Evolutionary conservation across 1,140 invertebrate genomes (phyloP).

Genomic region (Pseudomyrmex pallidus): DNA sequence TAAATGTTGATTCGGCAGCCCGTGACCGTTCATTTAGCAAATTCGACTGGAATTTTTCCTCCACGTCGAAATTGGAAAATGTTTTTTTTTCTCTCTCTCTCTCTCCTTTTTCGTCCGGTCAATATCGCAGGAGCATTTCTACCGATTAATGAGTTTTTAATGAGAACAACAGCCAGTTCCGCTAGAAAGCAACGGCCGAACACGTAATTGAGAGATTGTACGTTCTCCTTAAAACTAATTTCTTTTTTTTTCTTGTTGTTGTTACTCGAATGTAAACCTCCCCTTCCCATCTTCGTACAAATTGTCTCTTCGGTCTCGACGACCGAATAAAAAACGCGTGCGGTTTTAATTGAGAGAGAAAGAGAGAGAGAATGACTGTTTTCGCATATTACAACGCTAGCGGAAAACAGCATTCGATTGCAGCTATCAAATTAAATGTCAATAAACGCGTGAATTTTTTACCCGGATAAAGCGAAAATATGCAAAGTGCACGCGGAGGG

Average conservation of each 20-base stretch:
- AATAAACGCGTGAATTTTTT: neutral
- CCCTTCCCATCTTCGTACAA: neutral
- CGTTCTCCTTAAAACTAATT: neutral
- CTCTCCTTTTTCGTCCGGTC: conserved; percentile 17
- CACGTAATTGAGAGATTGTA: too few relatives aligned
- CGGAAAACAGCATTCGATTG: neutral
- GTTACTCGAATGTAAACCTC: neutral
- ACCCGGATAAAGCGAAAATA: neutral
- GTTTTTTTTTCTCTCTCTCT: conserved; percentile 1
- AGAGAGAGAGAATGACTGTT: too few relatives aligned
- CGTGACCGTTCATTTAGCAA: conserved; percentile 60
- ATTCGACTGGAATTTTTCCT: conserved; percentile 59
- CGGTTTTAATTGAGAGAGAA: too few relatives aligned
- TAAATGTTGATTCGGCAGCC: conserved; percentile 58
- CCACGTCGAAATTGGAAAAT: conserved; percentile 50
- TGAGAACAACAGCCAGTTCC: neutral
- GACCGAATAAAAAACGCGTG: too few relatives aligned
- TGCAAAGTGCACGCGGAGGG: neutral
- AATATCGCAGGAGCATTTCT: conserved; percentile 21
- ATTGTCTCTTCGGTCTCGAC: neutral
- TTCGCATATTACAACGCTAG: too few relatives aligned
- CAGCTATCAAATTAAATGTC: neutral
- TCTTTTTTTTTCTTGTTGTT: neutral
- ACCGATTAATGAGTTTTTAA: conserved; percentile 15
- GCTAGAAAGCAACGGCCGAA: too few relatives aligned